Evolutionary conservation across 1,140 invertebrate genomes (phyloP).

Genomic region (Propsilocerus akamusi): DNA sequence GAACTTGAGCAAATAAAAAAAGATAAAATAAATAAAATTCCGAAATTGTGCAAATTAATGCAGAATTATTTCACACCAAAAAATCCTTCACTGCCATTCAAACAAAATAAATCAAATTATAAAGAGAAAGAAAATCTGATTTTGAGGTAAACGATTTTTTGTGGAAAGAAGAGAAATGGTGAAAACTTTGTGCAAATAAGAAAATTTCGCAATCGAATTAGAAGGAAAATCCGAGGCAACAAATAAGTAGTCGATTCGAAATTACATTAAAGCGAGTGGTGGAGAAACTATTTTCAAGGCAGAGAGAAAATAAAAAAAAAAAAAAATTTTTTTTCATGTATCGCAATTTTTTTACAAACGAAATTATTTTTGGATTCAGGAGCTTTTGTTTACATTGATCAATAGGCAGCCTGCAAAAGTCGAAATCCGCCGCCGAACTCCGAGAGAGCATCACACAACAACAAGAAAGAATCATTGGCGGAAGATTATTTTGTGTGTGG

Average conservation of each 20-base stretch:
- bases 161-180: background rate
- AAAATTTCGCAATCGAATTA: background rate
- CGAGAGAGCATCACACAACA: background rate
- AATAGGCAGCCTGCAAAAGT: background rate
- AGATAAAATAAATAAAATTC: background rate
- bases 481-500: background rate
- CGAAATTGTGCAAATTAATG: background rate
- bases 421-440: background rate
- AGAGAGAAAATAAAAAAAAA: background rate
- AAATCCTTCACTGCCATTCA: too few relatives aligned
- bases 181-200: background rate
- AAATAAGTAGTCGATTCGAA: too few relatives aligned
- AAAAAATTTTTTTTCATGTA: constrained; percentile 2
- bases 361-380: constrained; percentile 4
- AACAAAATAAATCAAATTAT: too few relatives aligned
- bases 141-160: background rate
- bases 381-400: constrained; percentile 1
- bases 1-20: background rate
- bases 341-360: background rate
- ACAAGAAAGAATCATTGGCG: too few relatives aligned
- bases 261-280: too few relatives aligned
- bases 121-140: background rate
- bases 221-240: background rate
- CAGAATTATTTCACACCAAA: background rate
- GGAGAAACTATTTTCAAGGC: too few relatives aligned